Evolutionary conservation across 2,113 vertebrate genomes (phyloP).

Genomic region (Paramisgurnus dabryanus): DNA sequence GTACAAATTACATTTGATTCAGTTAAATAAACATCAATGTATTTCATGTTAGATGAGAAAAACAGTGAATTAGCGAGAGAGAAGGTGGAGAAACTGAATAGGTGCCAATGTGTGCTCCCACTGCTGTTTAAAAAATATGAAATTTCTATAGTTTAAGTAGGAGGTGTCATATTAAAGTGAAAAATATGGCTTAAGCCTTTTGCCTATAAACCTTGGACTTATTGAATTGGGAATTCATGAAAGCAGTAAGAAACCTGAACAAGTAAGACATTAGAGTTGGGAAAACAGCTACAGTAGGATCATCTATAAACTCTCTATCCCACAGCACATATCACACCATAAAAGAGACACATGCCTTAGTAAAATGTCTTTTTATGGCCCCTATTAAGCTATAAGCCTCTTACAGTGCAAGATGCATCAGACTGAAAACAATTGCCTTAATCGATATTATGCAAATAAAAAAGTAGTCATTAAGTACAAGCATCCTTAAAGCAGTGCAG

Average conservation of each 20-base stretch:
- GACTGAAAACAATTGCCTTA: not conserved
- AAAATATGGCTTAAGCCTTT: constrained; percentile 16
- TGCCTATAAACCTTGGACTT: constrained; percentile 15
- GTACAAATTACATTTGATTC: constrained; percentile 26
- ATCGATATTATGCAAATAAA: not conserved
- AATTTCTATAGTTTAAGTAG: constrained; percentile 28
- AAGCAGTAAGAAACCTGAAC: not conserved
- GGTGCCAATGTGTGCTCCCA: constrained; percentile 4
- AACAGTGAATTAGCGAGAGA: not conserved
- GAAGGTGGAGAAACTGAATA: constrained; percentile 9
- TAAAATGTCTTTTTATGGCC: constrained; percentile 7
- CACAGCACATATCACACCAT: not conserved
- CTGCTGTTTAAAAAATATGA: constrained; percentile 8
- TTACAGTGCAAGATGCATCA: too few species aligned
- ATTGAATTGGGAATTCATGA: constrained; percentile 23
- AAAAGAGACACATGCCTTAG: not conserved
- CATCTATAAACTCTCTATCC: not conserved
- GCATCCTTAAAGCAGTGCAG: not conserved
- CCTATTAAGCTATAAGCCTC: not conserved
- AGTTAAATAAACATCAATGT: constrained; percentile 11
- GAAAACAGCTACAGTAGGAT: not conserved
- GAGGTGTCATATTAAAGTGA: constrained; percentile 22
- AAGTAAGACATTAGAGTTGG: not conserved
- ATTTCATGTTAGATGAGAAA: constrained; percentile 37
- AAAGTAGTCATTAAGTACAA: not conserved